Base-by-base conservation (phyloP, 2,113 vertebrate genomes). In the Notothenia coriiceps region DNA sequence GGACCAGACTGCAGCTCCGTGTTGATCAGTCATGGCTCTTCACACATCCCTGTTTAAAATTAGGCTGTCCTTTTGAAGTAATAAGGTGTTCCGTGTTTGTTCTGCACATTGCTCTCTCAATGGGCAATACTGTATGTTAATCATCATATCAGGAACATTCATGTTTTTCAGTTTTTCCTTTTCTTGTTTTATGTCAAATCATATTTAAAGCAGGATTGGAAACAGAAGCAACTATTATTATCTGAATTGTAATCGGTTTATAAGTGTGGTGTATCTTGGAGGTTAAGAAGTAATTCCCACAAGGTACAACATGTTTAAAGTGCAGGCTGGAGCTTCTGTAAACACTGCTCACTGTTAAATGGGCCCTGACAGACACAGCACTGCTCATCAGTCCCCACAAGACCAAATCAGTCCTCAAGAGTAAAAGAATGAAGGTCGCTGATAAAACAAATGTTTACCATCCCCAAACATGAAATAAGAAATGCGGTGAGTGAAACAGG, bases 361-460 rank as follows among this genome's bases (percentile, higher is more conserved):
- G 86, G 79, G 84, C 80, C 81, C 76, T 88, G 85, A 89, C 61
- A 56, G 52, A 71, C 67, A 84, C 74, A 63, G 51, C 54, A 54
- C 25, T 55, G 67, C 59, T 47, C 20, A 9, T 83, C 77, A 68
- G 77, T 76, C 63, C 74, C 74, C 54, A 71, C 77, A 63, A 77
- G 68, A 63, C 60, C 61, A 68, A 79, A 77, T 40, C 59, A 18
- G 43, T 44, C 33, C 79, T 52, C 43, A 14, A 73, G 70, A 85
- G 75, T 17, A 67, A 77, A 75, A 60, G 59, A 70, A 86, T 74
- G 8, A 44, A 88, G 88, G 57, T 70, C 1, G 18, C 33, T 61
- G 79, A 70, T 81, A 50, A 71, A 82, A 77, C 60, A 79, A 88
- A 79, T 80, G 72, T 70, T 52, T 57, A 55, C 40, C 59, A 22